Conservation (phyloP, 2,888 invertebrate species). For the Leptopterna dolabrata region DNA sequence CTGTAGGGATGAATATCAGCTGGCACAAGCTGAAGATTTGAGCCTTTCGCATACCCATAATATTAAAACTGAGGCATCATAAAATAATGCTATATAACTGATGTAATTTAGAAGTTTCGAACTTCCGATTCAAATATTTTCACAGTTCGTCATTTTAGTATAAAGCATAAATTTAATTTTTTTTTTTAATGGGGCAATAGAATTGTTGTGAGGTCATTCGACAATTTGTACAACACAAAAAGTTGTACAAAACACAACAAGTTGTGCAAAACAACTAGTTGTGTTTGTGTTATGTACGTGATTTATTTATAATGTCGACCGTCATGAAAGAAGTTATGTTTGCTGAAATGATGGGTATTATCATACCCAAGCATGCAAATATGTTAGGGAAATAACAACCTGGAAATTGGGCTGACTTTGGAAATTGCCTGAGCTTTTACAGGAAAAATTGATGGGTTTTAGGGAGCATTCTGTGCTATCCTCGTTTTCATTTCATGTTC, state of each 20-base stretch:
- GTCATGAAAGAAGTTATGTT: not conserved
- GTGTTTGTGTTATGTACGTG: not conserved
- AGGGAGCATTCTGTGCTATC: not conserved
- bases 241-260: too few species aligned
- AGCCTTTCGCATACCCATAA: constrained; percentile 57
- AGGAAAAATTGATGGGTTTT: not conserved
- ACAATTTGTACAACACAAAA: not conserved
- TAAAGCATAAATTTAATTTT: not conserved
- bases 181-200: not conserved
- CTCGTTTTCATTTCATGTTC: too few species aligned
- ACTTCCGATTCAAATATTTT: not conserved
- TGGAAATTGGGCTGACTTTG: not conserved
- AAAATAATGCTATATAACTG: not conserved
- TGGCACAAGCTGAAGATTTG: constrained; percentile 58
- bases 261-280: too few species aligned
- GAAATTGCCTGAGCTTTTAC: not conserved
- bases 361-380: too few species aligned
- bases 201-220: not conserved
- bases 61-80: constrained; percentile 59
- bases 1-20: constrained; percentile 56
- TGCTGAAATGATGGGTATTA: not conserved
- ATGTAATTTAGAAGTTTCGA: not conserved
- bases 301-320: not conserved
- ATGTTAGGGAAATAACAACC: not conserved
- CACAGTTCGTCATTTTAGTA: not conserved